Percentiles rank a stretch among this genome's conserved stretches.
These are phyloP conservation scores for Pteronotus mesoamericanus DNA, from an alignment of 2,797 vertebrate genomes.

Conservation along the genomic window DNA sequence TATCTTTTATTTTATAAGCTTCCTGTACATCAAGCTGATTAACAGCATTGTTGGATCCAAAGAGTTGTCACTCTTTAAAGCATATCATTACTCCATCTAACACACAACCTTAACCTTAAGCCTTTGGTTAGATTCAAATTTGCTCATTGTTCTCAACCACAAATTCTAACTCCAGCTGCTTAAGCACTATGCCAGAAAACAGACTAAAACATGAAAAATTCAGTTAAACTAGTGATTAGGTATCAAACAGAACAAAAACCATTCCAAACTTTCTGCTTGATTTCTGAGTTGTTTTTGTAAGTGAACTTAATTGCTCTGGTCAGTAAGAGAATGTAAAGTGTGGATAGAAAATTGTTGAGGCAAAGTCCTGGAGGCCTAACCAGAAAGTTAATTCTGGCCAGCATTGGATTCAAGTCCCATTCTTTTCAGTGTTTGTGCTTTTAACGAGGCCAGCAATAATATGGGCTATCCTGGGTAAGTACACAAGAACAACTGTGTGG, in stretches of 20 bases:
- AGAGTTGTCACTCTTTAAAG: not conserved
- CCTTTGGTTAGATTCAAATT: conserved; percentile 34
- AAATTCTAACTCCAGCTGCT: not conserved
- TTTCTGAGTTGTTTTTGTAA: conserved; percentile 21
- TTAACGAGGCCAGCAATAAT: not conserved
- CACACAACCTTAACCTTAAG: not conserved
- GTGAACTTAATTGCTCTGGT: not conserved
- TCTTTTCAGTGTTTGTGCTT: not conserved
- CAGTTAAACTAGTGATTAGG: not conserved
- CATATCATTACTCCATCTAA: not conserved
- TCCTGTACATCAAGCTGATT: not conserved
- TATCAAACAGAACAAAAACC: not conserved
- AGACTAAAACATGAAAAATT: not conserved
- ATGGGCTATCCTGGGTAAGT: not conserved
- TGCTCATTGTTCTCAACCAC: not conserved
- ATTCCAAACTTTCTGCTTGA: not conserved
- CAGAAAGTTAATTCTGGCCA: not conserved
- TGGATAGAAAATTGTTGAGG: not conserved
- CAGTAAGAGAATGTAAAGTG: not conserved
- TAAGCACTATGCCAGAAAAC: not conserved
- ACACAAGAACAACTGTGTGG: not conserved
- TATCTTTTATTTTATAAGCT: conserved; percentile 12
- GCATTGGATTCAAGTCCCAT: not conserved
- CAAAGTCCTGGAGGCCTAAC: not conserved
- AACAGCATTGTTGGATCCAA: not conserved